Evolutionary conservation across 2,888 invertebrate genomes (phyloP).

Genomic region (Caenorhabditis drosophilae): DNA sequence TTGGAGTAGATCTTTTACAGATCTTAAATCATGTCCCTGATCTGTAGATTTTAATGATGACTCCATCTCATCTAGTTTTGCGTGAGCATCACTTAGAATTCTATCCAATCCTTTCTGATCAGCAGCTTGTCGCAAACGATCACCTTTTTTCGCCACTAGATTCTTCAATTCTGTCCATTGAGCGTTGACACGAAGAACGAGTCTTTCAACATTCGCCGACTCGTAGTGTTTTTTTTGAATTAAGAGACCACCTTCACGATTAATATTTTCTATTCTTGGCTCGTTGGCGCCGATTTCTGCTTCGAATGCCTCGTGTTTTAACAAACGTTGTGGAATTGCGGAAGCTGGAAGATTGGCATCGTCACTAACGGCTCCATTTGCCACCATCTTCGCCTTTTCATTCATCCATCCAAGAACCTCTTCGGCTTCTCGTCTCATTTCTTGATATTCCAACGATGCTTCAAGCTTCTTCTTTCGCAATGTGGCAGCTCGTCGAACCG

Average conservation of each 20-base stretch:
- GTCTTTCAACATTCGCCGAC: constrained; percentile 77
- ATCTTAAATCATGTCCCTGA: constrained; percentile 82
- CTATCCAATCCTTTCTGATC: constrained; percentile 71
- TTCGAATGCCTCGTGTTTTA: constrained; percentile 73
- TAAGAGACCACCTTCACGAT: constrained; percentile 75
- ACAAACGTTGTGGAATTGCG: constrained; percentile 70
- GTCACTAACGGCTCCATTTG: constrained; percentile 45
- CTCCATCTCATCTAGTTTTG: constrained; percentile 85
- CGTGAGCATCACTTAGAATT: constrained; percentile 86
- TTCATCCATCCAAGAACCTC: constrained; percentile 84
- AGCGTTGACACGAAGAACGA: constrained; percentile 78
- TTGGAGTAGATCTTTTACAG: constrained; percentile 87
- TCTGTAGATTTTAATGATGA: constrained; percentile 77
- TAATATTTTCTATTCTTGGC: constrained; percentile 70
- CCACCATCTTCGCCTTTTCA: constrained; percentile 82
- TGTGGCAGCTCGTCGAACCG: constrained; percentile 75
- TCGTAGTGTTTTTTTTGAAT: constrained; percentile 79
- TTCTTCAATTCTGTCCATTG: constrained; percentile 81
- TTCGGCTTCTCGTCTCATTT: constrained; percentile 89
- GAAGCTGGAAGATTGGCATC: constrained; percentile 72
- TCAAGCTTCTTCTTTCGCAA: constrained; percentile 79
- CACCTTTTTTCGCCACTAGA: constrained; percentile 74
- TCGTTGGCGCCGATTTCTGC: constrained; percentile 72
- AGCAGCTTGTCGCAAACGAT: constrained; percentile 55
- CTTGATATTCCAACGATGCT: constrained; percentile 86